Percentiles rank a stretch among this genome's conserved stretches.
Evolutionary conservation across 2,113 vertebrate species (phyloP).

Genomic region (Pterophyllum scalare): DNA sequence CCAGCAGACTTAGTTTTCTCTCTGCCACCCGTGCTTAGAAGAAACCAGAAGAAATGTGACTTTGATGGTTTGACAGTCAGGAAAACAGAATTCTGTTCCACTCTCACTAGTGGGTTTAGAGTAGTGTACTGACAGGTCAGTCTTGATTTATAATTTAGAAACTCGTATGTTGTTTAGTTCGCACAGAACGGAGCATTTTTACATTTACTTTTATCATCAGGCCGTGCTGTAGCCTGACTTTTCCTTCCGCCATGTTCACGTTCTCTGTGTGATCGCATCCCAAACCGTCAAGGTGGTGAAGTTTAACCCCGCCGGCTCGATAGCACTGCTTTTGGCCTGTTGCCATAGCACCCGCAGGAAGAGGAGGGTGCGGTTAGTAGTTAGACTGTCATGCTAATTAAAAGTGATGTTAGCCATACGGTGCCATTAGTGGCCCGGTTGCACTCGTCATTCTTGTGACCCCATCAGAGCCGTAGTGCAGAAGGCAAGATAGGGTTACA

Average conservation of each 20-base stretch:
- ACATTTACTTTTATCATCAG: not conserved
- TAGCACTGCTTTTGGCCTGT: conserved; percentile 36
- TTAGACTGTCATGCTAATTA: conserved; percentile 72
- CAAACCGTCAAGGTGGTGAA: conserved; percentile 10
- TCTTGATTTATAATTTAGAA: conserved; percentile 47
- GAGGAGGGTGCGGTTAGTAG: conserved; percentile 27
- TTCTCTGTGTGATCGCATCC: not conserved
- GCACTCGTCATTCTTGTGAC: conserved; percentile 48
- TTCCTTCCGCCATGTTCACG: conserved; percentile 4
- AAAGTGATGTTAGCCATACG: conserved; percentile 71
- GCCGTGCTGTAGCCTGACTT: not conserved
- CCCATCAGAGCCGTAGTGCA: conserved; percentile 36
- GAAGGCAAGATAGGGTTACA: conserved; percentile 36
- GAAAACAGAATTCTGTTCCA: conserved; percentile 40
- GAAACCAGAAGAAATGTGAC: conserved; percentile 51
- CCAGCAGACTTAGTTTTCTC: conserved; percentile 46
- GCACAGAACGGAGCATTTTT: not conserved
- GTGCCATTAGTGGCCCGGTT: conserved; percentile 62
- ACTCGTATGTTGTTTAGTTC: not conserved
- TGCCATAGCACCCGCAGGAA: conserved; percentile 58
- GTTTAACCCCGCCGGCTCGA: conserved; percentile 42
- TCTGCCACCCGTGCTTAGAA: conserved; percentile 37
- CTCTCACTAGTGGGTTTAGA: conserved; percentile 24
- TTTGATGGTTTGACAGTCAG: conserved; percentile 64
- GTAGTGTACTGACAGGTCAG: conserved; percentile 13